Evolutionary conservation across 2,113 vertebrate species (phyloP).

Genomic region (Oncorhynchus keta): DNA sequence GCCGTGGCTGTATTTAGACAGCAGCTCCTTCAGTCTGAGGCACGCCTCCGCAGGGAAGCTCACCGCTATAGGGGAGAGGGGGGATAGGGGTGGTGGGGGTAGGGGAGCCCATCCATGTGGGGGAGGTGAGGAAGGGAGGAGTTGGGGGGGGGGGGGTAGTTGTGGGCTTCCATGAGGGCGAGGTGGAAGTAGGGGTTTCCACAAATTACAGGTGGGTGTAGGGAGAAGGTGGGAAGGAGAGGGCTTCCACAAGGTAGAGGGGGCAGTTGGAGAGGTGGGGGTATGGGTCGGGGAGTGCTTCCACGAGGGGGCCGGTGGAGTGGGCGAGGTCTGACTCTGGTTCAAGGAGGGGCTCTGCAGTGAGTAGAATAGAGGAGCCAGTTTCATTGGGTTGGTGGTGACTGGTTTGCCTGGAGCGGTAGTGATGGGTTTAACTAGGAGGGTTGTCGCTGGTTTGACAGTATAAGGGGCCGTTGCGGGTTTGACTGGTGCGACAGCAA

Average conservation of each 20-base stretch:
- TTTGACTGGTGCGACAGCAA: too few relatives aligned
- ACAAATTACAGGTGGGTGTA: neutral
- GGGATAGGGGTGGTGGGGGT: neutral
- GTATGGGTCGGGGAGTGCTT: neutral
- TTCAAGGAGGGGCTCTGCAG: too few relatives aligned
- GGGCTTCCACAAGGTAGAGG: constrained; percentile 2
- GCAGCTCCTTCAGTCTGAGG: constrained; percentile 77
- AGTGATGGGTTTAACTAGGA: neutral
- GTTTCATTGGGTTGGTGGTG: neutral
- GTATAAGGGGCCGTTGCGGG: neutral
- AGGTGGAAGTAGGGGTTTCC: neutral
- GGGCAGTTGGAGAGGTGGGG: neutral
- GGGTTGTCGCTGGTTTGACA: neutral
- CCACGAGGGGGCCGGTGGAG: neutral
- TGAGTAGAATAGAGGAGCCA: neutral
- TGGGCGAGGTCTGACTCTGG: neutral
- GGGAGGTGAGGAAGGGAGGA: constrained; percentile 1
- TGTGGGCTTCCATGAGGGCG: neutral
- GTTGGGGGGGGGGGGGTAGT: neutral
- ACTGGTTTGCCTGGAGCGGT: too few relatives aligned
- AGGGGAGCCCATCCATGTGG: neutral
- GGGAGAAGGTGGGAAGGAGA: neutral
- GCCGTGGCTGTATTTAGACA: constrained; percentile 82
- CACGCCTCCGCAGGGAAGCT: constrained; percentile 68
- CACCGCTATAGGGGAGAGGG: neutral